These are phyloP conservation scores for Bellardia bayeri DNA, from an alignment of 2,888 invertebrate genomes.

Conservation along the genomic window DNA sequence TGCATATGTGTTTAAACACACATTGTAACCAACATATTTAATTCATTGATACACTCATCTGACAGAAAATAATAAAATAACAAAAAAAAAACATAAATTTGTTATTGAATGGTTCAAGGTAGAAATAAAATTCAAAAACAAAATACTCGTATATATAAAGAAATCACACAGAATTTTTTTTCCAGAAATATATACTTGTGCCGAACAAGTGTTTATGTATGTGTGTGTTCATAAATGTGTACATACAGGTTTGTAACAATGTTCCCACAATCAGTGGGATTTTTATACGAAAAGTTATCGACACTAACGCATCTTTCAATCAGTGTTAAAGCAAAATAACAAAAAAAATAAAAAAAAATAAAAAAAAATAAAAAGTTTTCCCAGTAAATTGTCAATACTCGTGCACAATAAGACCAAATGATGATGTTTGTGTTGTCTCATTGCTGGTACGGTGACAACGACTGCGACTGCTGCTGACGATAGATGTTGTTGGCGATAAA, in stretches of 20 bases:
- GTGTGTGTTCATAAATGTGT: conserved; percentile 9
- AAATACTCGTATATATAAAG: not conserved
- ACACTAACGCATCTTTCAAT: conserved; percentile 57
- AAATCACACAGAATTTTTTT: not conserved
- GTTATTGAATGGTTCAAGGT: conserved; percentile 6
- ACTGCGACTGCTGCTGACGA: not conserved
- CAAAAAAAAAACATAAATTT: not conserved
- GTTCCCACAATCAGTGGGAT: not conserved
- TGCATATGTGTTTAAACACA: not conserved
- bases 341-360: not conserved
- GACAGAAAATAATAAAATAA: not conserved
- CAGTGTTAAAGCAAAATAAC: conserved; percentile 15
- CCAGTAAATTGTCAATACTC: conserved; percentile 48
- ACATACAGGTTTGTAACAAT: not conserved
- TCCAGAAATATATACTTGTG: not conserved
- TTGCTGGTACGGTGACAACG: not conserved
- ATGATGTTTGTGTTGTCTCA: conserved; percentile 19
- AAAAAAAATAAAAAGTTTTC: conserved; percentile 22
- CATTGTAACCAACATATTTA: not conserved
- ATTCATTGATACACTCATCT: not conserved
- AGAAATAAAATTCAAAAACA: not conserved
- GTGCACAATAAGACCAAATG: conserved; percentile 16
- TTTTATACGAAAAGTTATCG: conserved; percentile 42
- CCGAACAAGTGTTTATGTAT: not conserved
- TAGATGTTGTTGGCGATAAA: conserved; percentile 40